A percentile compares a stretch with the other conserved stretches of the same genome.
Conservation (phyloP, 2,888 invertebrate genomes). For the Sinelater perroti region DNA sequence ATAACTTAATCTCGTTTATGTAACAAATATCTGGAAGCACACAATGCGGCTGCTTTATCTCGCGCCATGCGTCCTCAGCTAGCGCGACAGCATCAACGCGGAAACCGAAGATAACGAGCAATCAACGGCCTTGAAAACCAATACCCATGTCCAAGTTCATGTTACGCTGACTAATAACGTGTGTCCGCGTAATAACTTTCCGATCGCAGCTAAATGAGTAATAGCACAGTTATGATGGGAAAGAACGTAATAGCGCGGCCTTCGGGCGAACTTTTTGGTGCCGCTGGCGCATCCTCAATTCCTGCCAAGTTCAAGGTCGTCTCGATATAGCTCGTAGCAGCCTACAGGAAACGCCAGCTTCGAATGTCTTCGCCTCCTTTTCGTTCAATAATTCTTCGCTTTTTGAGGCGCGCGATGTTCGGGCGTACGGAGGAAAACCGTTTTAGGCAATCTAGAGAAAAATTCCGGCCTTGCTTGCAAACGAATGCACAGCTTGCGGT, state of each 20-base stretch:
- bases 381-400: slow-evolving; percentile 15
- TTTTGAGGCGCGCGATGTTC: neutral
- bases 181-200: slow-evolving; percentile 22
- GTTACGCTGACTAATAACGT: slow-evolving; percentile 34
- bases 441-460: too few species aligned
- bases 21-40: too few species aligned
- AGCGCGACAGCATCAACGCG: slow-evolving; percentile 8
- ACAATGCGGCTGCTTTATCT: too few species aligned
- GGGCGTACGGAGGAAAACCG: too few species aligned
- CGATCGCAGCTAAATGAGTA: slow-evolving; percentile 25
- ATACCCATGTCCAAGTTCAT: slow-evolving; percentile 36
- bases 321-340: slow-evolving; percentile 40
- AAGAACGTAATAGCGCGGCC: slow-evolving; percentile 19
- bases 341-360: slow-evolving; percentile 32
- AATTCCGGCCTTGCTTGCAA: too few species aligned
- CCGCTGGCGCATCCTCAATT: slow-evolving; percentile 33
- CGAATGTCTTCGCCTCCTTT: slow-evolving; percentile 35
- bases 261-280: slow-evolving; percentile 26
- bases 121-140: slow-evolving; percentile 29
- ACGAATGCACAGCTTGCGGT: too few species aligned
- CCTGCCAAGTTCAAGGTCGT: slow-evolving; percentile 47
- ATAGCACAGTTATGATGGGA: slow-evolving; percentile 23
- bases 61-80: too few species aligned
- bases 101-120: slow-evolving; percentile 8
- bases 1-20: too few species aligned